Evolutionary conservation across 2,797 vertebrate genomes (phyloP), one percentile per base, ranked within the genome.

Genomic region (Myotis vivesi): DNA sequence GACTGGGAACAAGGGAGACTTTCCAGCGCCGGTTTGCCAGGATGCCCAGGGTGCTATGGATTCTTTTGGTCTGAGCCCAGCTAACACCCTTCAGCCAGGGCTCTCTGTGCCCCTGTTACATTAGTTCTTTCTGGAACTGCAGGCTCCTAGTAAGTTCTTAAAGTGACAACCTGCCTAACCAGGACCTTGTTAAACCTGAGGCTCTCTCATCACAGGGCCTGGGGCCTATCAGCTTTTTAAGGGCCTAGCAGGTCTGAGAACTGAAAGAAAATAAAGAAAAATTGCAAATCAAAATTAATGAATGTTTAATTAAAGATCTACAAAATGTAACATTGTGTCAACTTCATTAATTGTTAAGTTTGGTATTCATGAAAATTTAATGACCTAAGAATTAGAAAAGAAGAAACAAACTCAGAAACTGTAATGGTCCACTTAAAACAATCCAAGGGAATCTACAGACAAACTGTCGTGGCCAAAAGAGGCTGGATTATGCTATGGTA

Each of bases 291-390:
- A 94, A 90, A 96, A 95, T 83, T 75, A 96, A 94, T 95, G 94
- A 94, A 95, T 95, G 90, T 96, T 88, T 93, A 94, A 96, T 95
- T 96, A 95, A 95, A 94, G 68, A 96, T 84, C 89, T 86, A 93
- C 20, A 69, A 94, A 92, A 89, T 92, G 69, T 92, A 96, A 91
- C 73, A 69, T 84, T 89, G 73, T 95, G 93, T 96, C 85, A 95
- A 93, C 87, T 86, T 97, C 96, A 94, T 96, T 97, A 96, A 96
- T 96, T 96, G 91, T 91, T 94, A 95, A 96, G 90, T 92, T 96
- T 97, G 89, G 71, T 92, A 90, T 95, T 96, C 92, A 97, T 95
- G 88, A 97, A 97, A 97, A 79, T 96, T 96, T 97, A 95, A 97
- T 96, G 90, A 86, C 77, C 84, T 87, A 71, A 83, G 93, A 95